These are phyloP conservation scores for Chesias legatella DNA, from an alignment of 2,888 invertebrate species.

Conservation along the genomic window DNA sequence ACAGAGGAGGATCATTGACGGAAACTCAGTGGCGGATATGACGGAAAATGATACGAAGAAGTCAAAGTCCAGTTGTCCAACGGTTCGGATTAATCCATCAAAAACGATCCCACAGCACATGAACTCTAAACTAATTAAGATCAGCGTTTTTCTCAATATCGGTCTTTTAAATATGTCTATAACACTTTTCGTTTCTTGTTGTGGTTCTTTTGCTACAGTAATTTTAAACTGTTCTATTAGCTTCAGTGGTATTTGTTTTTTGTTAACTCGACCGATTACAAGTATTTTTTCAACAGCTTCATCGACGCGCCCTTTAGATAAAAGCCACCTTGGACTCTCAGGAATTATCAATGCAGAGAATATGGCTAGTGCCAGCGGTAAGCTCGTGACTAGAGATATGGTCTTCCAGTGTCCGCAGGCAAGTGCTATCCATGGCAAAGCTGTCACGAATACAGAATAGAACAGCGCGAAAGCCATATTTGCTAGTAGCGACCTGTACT, in stretches of 20 bases:
- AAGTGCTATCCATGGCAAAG: slow-evolving; percentile 51
- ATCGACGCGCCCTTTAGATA: slow-evolving; percentile 51
- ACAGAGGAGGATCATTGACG: slow-evolving; percentile 48
- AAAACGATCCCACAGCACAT: slow-evolving; percentile 50
- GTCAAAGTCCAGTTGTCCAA: slow-evolving; percentile 49
- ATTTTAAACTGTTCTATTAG: slow-evolving; percentile 47
- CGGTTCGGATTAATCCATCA: slow-evolving; percentile 49
- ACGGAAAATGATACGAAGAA: slow-evolving; percentile 56
- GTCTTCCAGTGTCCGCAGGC: slow-evolving; percentile 55
- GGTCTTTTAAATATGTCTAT: slow-evolving; percentile 50
- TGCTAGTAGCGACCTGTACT: slow-evolving; percentile 50
- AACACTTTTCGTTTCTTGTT: slow-evolving; percentile 37
- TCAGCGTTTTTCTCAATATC: slow-evolving; percentile 43
- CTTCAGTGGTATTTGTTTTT: slow-evolving; percentile 44
- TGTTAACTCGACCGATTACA: slow-evolving; percentile 49
- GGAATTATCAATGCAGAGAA: slow-evolving; percentile 48
- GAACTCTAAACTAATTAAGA: slow-evolving; percentile 45
- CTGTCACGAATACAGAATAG: slow-evolving; percentile 42
- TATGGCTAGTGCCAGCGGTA: slow-evolving; percentile 45
- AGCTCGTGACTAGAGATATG: slow-evolving; percentile 50
- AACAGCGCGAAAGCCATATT: slow-evolving; percentile 52
- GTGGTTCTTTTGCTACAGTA: slow-evolving; percentile 27
- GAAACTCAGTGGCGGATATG: slow-evolving; percentile 53
- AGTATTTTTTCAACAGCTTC: slow-evolving; percentile 49
- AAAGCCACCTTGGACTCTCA: slow-evolving; percentile 57